Evolutionary conservation across 2,888 invertebrate genomes (phyloP), one percentile per base, ranked within the genome.

Genomic region (Cataglyphis cursor): DNA sequence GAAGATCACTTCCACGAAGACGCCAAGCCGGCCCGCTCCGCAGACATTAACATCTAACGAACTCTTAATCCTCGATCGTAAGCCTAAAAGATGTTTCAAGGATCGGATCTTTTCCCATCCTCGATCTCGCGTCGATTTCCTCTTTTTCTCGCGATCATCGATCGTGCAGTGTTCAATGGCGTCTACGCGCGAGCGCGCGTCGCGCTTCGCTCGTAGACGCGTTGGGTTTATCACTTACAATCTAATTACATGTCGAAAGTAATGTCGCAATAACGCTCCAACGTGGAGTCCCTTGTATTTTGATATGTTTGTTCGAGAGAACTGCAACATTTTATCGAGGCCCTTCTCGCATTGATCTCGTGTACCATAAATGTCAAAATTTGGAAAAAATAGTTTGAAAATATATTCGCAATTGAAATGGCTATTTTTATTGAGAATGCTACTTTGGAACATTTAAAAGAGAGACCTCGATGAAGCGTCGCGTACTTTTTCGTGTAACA

Each of bases 121-220:
- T 84, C 84, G 82, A 75, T 89, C 76, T 85, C 82, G 51, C 78
- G 59, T 73, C 65, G 57, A 66, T 62, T 54, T 59, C 62, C 44
- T 48, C 4, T 86, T 74, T 65, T 35, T 83, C 72, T 35, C 65
- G 62, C 70, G 81, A 84, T 87, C 68, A 66, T 82, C 65, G 74
- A 82, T 87, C 61, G 18, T 38, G 85, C 90, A 90, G 90, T 90
- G 90, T 90, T 90, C 90, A 87, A 90, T 88, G 89, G 85, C 84
- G 87, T 84, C 87, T 82, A 87, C 83, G 68, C 66, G 83, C 85
- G 62, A 75, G 73, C 82, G 84, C 86, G 75, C 10, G 80, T 82
- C 76, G 87, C 85, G 80, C 57, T 85, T 81, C 84, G 62, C 51
- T 41, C 61, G 41, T 64, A 64, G 75, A 81, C 81, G 81, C 73